Conservation (phyloP, 2,797 vertebrate species). For the Rachycentron canadum region DNA sequence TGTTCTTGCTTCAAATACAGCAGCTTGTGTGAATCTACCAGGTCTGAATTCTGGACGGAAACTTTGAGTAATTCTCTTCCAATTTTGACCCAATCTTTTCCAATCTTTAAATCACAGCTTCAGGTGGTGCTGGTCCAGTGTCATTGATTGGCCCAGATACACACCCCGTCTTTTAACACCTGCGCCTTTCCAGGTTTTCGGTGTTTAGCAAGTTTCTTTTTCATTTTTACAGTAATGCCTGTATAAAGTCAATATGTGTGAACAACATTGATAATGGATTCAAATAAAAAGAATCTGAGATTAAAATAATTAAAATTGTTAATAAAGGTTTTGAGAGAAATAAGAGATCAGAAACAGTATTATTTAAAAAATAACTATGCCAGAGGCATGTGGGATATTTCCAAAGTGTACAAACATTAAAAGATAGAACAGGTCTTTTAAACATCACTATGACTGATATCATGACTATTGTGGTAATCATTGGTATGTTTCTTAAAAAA, state of each 20-base stretch:
- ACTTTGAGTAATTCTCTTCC: conserved; percentile 18
- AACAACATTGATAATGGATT: conserved; percentile 36
- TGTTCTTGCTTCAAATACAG: conserved; percentile 34
- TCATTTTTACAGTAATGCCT: conserved; percentile 26
- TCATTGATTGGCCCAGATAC: conserved; percentile 35
- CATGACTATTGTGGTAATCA: conserved; percentile 55
- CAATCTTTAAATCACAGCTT: conserved; percentile 35
- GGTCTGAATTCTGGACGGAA: conserved; percentile 24
- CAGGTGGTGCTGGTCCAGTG: conserved; percentile 15
- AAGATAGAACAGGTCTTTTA: conserved; percentile 87
- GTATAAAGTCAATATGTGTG: conserved; percentile 25
- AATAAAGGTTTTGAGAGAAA: conserved; percentile 78
- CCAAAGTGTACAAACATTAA: conserved; percentile 90
- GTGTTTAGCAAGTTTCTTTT: conserved; percentile 13
- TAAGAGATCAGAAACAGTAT: conserved; percentile 82
- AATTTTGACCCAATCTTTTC: conserved; percentile 29
- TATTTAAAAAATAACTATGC: conserved; percentile 85
- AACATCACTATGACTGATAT: conserved; percentile 49
- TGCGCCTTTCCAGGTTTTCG: conserved; percentile 25
- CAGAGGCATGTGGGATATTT: conserved; percentile 86
- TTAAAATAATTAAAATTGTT: conserved; percentile 65
- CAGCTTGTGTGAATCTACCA: conserved; percentile 35
- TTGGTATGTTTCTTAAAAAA: conserved; percentile 91
- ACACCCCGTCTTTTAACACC: conserved; percentile 23
- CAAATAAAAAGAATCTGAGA: conserved; percentile 75